Evolutionary conservation across 2,888 invertebrate species (phyloP), one percentile per base, ranked within the genome.

Genomic region (Ochlodes sylvanus): DNA sequence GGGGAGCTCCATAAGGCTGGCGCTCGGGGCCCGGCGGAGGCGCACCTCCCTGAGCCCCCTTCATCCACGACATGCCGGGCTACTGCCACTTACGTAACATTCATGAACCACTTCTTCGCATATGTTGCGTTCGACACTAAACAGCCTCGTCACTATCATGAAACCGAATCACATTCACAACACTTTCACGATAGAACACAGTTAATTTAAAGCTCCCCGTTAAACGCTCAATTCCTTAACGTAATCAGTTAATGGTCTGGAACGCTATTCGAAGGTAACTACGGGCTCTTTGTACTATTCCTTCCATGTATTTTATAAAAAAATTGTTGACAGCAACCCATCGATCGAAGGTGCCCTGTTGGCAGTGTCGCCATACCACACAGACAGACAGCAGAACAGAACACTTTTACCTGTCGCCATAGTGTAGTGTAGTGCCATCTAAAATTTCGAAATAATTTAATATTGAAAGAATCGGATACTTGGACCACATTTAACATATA

Each of bases 341-440:
- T 92, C 91, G 93, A 93, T 92, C 92, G 92, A 89, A 93, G 90
- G 90, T 93, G 93, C 93, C 93, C 87, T 89, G 93, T 93, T 93
- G 93, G 93, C 92, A 89, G 87, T 88, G 88, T 90, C 76, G 88
- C 89, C 87, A 89, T 77, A 73, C 69, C 50, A 50, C 50, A 27
- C 3, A n/a, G n/a, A n/a, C n/a, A n/a, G n/a, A n/a, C n/a, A n/a
- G n/a, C n/a, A n/a, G n/a, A n/a, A 27, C 27, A 50, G 47, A 47
- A 47, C 71, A 69, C 72, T 70, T 75, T 72, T 47, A 57, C 27
- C 75, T 66, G 9, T 41, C 32, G 14, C 60, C n/a, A 42, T 42
- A 42, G n/a, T n/a, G n/a, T n/a, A n/a, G n/a, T n/a, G n/a, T n/a
- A n/a, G n/a, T n/a, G n/a, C n/a, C n/a, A n/a, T n/a, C 7, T 42